phyloP scores from a whole-genome alignment of 2,113 vertebrate genomes.

The Nibea coibor region DNA sequence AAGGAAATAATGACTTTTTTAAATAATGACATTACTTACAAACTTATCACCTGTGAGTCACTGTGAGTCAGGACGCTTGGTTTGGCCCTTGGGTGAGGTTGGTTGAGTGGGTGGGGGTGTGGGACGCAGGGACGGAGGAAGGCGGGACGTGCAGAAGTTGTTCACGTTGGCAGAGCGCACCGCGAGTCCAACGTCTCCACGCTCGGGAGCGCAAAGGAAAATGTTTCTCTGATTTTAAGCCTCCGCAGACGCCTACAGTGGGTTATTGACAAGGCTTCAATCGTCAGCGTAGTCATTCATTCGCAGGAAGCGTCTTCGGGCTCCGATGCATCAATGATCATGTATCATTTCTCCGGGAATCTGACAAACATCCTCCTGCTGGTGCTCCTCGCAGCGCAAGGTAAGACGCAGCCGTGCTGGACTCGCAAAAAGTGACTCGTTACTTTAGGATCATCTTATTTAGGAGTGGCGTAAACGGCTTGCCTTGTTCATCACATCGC shows the following conservation, averaged over 20 bases:
- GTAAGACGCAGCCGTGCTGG: conserved; percentile 65
- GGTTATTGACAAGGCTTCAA: background rate
- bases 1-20: too few species aligned
- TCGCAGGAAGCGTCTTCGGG: background rate
- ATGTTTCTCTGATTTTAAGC: conserved; percentile 31
- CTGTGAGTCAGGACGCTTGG: conserved; percentile 60
- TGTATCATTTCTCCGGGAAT: conserved; percentile 67
- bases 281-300: background rate
- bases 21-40: conserved; percentile 18
- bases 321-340: conserved; percentile 68
- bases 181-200: conserved; percentile 60
- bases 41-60: conserved; percentile 70
- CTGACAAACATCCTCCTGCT: conserved; percentile 65
- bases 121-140: conserved; percentile 14
- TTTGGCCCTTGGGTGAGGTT: conserved; percentile 44
- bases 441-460: background rate
- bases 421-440: conserved; percentile 1
- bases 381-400: conserved; percentile 76
- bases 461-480: background rate
- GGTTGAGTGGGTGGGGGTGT: conserved; percentile 19
- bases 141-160: conserved; percentile 71
- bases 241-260: background rate
- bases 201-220: conserved; percentile 45
- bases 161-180: conserved; percentile 68
- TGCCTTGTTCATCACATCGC: background rate